These are phyloP conservation scores for Nymphalis polychloros DNA, from an alignment of 2,888 invertebrate genomes.

Conservation along the genomic window DNA sequence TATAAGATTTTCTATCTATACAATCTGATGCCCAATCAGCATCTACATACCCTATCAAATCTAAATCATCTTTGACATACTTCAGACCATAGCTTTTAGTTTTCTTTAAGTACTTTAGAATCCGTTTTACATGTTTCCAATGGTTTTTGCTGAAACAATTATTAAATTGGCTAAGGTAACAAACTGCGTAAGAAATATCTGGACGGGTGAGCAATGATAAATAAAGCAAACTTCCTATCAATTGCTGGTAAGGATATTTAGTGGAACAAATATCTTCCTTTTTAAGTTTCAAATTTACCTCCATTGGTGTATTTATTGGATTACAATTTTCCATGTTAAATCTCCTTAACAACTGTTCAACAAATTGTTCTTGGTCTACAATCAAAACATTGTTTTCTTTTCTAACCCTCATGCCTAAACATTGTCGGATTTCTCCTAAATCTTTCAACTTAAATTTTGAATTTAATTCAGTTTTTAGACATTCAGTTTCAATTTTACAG, in stretches of 20 bases:
- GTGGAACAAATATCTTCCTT: slow-evolving; percentile 13
- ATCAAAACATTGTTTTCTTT: too few species aligned
- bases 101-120: not conserved
- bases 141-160: not conserved
- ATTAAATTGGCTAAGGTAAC: slow-evolving; percentile 10
- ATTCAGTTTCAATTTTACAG: too few species aligned
- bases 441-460: too few species aligned
- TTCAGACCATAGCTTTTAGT: not conserved
- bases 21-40: slow-evolving; percentile 3
- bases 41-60: slow-evolving; percentile 1
- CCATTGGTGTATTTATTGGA: slow-evolving; percentile 31
- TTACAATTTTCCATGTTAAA: too few species aligned
- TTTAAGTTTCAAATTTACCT: slow-evolving; percentile 35
- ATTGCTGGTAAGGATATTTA: not conserved
- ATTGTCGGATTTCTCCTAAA: too few species aligned
- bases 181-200: slow-evolving; percentile 4
- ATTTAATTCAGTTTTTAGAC: too few species aligned
- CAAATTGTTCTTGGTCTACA: too few species aligned
- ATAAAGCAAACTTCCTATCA: slow-evolving; percentile 8
- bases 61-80: not conserved
- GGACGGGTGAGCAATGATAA: not conserved
- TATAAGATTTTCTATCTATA: not conserved
- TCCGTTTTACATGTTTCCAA: slow-evolving; percentile 2
- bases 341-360: too few species aligned
- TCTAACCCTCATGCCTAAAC: too few species aligned